Evolutionary conservation across 1,140 invertebrate species (phyloP).

Genomic region (Brachionus paranguensis): DNA sequence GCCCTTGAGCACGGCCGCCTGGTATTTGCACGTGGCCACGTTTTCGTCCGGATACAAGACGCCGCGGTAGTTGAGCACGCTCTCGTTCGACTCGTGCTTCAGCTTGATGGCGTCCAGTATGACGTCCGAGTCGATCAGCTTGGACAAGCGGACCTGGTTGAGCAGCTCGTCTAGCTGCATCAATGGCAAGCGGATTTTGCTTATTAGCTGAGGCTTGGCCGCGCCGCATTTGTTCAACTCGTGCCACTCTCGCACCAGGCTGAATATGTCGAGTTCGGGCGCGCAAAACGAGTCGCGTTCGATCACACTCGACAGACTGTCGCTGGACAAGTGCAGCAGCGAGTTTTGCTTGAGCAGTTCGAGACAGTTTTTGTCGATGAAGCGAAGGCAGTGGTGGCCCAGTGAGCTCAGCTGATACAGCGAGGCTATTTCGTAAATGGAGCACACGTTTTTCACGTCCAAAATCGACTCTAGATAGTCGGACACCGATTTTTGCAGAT

Average conservation of each 20-base stretch:
- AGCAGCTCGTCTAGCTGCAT: constrained; percentile 80
- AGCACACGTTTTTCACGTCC: constrained; percentile 78
- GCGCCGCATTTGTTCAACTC: constrained; percentile 66
- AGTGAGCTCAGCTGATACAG: constrained; percentile 65
- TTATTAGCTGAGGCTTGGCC: constrained; percentile 46
- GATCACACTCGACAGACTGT: constrained; percentile 66
- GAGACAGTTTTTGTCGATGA: constrained; percentile 78
- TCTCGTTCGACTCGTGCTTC: constrained; percentile 24
- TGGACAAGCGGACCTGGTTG: constrained; percentile 74
- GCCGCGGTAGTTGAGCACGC: constrained; percentile 43
- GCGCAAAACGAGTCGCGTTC: constrained; percentile 89
- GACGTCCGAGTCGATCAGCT: constrained; percentile 75
- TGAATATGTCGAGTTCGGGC: constrained; percentile 87
- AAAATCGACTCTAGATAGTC: constrained; percentile 83
- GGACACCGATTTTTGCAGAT: constrained; percentile 81
- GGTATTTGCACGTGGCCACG: constrained; percentile 70
- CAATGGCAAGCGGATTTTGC: constrained; percentile 71
- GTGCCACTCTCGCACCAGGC: constrained; percentile 77
- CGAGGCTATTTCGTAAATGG: constrained; percentile 81
- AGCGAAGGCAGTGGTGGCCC: constrained; percentile 63
- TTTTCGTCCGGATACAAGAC: constrained; percentile 72
- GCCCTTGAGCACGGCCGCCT: constrained; percentile 61
- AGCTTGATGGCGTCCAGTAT: constrained; percentile 87
- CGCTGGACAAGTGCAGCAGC: constrained; percentile 73
- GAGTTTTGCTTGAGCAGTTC: constrained; percentile 75